Evolutionary conservation across 2,113 vertebrate species (phyloP).

Genomic region (Tachycineta bicolor): DNA sequence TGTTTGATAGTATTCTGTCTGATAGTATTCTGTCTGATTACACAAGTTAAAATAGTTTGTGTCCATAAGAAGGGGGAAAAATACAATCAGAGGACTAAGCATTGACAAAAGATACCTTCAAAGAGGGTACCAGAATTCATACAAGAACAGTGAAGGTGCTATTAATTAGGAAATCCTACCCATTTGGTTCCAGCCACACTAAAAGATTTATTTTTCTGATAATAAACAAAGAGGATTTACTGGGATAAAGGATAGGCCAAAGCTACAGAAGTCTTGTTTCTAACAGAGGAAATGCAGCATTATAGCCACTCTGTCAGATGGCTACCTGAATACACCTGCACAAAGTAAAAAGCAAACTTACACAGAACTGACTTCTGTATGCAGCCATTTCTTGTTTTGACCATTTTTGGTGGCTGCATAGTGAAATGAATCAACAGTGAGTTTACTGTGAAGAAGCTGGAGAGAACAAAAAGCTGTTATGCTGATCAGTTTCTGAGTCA

Average conservation of each 20-base stretch:
- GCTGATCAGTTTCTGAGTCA: neutral
- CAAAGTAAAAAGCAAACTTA: neutral
- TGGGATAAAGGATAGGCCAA: neutral
- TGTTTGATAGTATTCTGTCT: neutral
- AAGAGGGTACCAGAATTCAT: neutral
- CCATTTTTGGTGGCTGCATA: neutral
- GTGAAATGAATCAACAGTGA: neutral
- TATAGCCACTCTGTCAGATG: neutral
- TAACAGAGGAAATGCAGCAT: neutral
- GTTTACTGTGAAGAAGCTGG: neutral
- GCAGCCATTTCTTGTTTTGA: neutral
- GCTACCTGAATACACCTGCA: neutral
- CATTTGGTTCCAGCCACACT: neutral
- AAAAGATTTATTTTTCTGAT: neutral
- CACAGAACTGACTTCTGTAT: neutral
- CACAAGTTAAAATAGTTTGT: neutral
- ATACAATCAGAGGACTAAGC: neutral
- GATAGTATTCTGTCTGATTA: neutral
- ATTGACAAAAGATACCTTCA: constrained; percentile 2
- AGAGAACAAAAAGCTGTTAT: neutral
- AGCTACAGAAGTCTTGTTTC: neutral
- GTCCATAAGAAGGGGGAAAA: neutral
- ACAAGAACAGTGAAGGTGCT: neutral
- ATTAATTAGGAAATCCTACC: neutral
- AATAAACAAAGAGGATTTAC: neutral